Evolutionary conservation across 2,888 invertebrate species (phyloP), one percentile per base, ranked within the genome.

Genomic region (Cataglyphis albicans): DNA sequence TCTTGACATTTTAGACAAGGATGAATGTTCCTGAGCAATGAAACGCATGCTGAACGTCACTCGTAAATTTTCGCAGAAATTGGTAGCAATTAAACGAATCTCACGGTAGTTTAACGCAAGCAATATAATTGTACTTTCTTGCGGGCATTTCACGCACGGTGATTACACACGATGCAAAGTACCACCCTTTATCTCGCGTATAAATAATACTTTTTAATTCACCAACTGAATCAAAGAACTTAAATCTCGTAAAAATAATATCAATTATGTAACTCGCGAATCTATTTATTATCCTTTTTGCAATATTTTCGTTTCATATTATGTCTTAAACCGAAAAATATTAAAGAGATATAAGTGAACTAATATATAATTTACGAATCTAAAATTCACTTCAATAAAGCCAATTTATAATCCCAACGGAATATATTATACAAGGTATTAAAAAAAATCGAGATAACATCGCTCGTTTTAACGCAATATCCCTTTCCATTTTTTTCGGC

Each of bases 111-210:
- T 84, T 83, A 84, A 84, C 84, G 73, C 81, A 32, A 57, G 57
- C 83, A 63, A 84, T 84, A 85, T 89, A 89, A 90, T 87, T 90
- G 83, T 81, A 81, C 87, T 88, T 90, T 78, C 88, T 88, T 86
- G 82, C 67, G 48, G 76, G 68, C 76, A 57, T 52, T 81, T 64
- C 15, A 21, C 64, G 44, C 52, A 59, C 48, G 21, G 41, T 48
- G 5, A 52, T 32, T 44, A 61, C 72, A 29, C 57, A 48, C 44
- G 52, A 57, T 9, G 18, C 18, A 35, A 59, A 59, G 35, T 35
- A 48, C 35, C 5, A 44, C 12, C 18, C 41, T 68, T 78, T 61
- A 44, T 32, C 68, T 44, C 59, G 29, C 44, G 25, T 68, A 35
- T 25, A 21, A 67, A n/a, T 15, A 65, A n/a, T 52, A 29, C 15